phyloP scores from a whole-genome alignment of 1,140 invertebrate genomes.

The Lasioglossum albipes region DNA sequence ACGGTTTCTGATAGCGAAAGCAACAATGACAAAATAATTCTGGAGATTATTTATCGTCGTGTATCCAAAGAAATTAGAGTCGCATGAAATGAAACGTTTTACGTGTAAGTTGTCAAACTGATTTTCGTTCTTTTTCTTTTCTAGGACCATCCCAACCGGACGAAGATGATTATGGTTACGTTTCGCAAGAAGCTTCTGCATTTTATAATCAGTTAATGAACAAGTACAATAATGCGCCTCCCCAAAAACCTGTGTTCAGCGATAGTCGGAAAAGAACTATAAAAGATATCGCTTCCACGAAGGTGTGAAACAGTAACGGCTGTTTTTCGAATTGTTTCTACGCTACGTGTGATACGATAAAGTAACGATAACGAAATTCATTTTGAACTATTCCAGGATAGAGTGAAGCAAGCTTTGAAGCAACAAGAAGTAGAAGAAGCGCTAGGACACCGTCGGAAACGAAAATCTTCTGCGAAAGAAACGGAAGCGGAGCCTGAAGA shows the following conservation, averaged over 20 bases:
- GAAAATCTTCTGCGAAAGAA: conserved; percentile 74
- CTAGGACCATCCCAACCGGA: conserved; percentile 88
- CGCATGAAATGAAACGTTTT: too few species aligned
- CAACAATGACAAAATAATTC: too few species aligned
- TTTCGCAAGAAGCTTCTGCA: conserved; percentile 89
- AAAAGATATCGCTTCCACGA: conserved; percentile 79
- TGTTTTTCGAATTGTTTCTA: too few species aligned
- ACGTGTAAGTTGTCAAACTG: background rate
- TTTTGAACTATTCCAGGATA: conserved; percentile 72
- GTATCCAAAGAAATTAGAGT: too few species aligned
- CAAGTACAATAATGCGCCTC: conserved; percentile 87
- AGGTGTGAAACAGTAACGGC: conserved; percentile 68
- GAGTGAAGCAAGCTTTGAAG: conserved; percentile 87
- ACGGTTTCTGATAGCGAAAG: too few species aligned
- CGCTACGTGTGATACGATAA: too few species aligned
- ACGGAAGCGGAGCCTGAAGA: conserved; percentile 50
- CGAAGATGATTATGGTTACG: conserved; percentile 94
- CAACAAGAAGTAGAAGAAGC: conserved; percentile 87
- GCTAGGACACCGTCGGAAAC: conserved; percentile 84
- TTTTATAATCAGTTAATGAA: conserved; percentile 92
- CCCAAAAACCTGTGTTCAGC: conserved; percentile 80
- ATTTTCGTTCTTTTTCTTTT: conserved; percentile 22
- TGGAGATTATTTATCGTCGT: too few species aligned
- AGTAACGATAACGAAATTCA: background rate
- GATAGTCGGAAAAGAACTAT: conserved; percentile 74